Percentiles rank a stretch among this genome's conserved stretches.
These are phyloP conservation scores for Protaetia brevitarsis DNA, from an alignment of 1,140 invertebrate species.

Conservation along the genomic window DNA sequence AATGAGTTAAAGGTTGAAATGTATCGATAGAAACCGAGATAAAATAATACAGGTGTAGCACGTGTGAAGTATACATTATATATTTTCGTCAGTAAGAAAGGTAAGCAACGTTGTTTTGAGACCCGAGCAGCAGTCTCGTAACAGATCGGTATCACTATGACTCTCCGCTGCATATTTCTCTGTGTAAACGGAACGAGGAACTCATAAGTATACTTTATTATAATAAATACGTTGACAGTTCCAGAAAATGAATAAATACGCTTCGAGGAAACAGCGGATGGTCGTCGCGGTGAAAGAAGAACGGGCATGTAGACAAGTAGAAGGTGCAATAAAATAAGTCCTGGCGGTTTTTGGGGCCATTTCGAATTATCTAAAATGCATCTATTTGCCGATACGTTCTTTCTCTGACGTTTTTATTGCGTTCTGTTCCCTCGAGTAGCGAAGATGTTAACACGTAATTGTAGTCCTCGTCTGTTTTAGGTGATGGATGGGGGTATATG, in stretches of 20 bases:
- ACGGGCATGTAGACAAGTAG: no score
- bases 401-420: slow-evolving; percentile 2
- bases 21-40: neutral
- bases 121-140: neutral
- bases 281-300: neutral
- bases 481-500: no score
- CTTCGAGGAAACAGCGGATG: neutral
- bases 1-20: slow-evolving; percentile 7
- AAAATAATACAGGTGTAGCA: slow-evolving; percentile 10
- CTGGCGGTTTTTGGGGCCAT: neutral
- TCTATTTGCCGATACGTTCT: slow-evolving; percentile 5
- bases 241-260: slow-evolving; percentile 11
- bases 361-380: slow-evolving; percentile 8
- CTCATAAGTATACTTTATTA: slow-evolving; percentile 6
- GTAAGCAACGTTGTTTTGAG: neutral
- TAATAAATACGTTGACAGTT: slow-evolving; percentile 16
- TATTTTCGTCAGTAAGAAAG: slow-evolving; percentile 5
- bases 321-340: neutral
- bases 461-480: no score
- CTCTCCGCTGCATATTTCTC: neutral
- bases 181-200: neutral
- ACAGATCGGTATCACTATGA: neutral
- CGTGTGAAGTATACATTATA: slow-evolving; percentile 5
- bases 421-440: no score
- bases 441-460: no score